phyloP scores from a whole-genome alignment of 2,113 vertebrate species.

The Pelmatolapia mariae region DNA sequence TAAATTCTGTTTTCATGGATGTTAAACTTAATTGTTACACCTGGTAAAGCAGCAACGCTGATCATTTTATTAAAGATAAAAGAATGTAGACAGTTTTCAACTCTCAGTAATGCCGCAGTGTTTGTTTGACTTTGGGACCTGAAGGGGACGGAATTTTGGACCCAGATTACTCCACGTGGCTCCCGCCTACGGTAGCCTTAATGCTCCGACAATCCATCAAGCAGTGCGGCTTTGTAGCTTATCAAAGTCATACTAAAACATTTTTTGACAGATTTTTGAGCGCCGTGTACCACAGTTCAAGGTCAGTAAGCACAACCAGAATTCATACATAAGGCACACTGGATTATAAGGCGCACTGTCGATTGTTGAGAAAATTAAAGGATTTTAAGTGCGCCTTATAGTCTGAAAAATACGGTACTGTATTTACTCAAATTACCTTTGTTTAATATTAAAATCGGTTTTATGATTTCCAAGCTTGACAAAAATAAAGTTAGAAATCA shows the following conservation, averaged over 20 bases:
- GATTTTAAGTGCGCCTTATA: too few relatives aligned
- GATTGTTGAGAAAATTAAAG: too few relatives aligned
- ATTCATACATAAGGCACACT: too few relatives aligned
- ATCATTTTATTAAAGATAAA: neutral
- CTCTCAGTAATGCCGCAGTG: neutral
- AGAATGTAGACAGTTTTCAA: neutral
- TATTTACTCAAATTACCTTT: neutral
- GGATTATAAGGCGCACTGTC: too few relatives aligned
- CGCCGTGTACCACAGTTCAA: too few relatives aligned
- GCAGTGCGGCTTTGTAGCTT: neutral
- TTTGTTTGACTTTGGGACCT: neutral
- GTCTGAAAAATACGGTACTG: too few relatives aligned
- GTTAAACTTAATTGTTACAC: neutral
- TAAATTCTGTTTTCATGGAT: neutral
- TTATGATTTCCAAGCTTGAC: neutral
- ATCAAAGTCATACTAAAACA: neutral
- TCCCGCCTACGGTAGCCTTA: neutral
- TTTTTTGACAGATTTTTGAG: neutral
- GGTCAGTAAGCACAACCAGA: too few relatives aligned
- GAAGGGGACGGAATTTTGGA: fast-evolving
- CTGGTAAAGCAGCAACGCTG: neutral
- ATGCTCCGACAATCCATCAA: fast-evolving
- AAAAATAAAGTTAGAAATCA: neutral
- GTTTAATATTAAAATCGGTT: neutral
- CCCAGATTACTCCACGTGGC: neutral